Base-by-base conservation (phyloP, 2,113 vertebrate species). In the Peucedramus taeniatus region DNA sequence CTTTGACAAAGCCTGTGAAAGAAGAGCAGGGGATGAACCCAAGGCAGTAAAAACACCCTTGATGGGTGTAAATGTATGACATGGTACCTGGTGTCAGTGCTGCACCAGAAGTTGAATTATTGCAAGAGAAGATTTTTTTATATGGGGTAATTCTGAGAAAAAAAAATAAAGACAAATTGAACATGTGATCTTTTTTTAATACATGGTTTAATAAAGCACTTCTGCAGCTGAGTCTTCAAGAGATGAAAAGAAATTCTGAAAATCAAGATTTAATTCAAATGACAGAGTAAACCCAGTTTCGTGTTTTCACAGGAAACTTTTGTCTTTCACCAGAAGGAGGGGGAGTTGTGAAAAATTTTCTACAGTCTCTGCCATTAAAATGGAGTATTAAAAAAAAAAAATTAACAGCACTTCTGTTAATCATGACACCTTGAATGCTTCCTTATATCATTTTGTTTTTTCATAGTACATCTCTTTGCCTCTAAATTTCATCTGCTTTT, bases 341-440 rank as follows among this genome's bases (percentile, higher is more conserved):
- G 42, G 15, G 71, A 65, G 42, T 70, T 81, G 19, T 78, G 40
- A 82, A 90, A 88, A 74, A 13, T 22, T 22, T 44, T 49, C 60
- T 68, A 35, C 23, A 2, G 49, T 15, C 49, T 64, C 83, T 93
- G 83, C 51, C 76, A 92, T 51, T 86, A 81, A 94, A 90, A 81
- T 30, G 11, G 60, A 89, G n/a, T 77, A 80, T n/a, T 89, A 83
- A 66, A 65, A 81, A 78, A 75, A 65, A 57, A 40, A n/a, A 74
- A 75, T 93, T 96, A 90, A 64, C 44, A 89, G n/a, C 86, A 75
- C 61, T 65, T 89, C 40, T 95, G 87, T 56, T 92, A 90, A 92
- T 92, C 80, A 57, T 18, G 60, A 81, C 90, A 84, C 69, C 72
- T 75, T 68, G 60, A 79, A 64, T 60, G 16, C 75, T 89, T 94